These are phyloP conservation scores for Tenthredo notha DNA, from an alignment of 2,888 invertebrate genomes.

Conservation along the genomic window DNA sequence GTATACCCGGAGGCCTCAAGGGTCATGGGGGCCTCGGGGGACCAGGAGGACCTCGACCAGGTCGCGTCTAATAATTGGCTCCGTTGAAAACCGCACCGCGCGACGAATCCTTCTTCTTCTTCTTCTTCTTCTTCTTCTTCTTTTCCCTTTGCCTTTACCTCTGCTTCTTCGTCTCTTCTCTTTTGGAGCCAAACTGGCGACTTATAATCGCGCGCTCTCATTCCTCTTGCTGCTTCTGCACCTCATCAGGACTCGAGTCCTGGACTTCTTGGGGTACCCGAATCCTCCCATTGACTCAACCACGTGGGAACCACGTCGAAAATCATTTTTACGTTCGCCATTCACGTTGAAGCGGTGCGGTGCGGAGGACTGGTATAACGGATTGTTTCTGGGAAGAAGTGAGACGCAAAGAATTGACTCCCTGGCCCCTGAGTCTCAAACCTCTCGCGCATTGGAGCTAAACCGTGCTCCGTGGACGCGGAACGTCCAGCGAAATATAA, in stretches of 20 bases:
- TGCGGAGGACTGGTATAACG: conserved; percentile 70
- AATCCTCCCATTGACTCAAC: conserved; percentile 70
- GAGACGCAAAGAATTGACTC: conserved; percentile 53
- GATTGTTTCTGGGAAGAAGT: conserved; percentile 76
- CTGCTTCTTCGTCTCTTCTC: conserved; percentile 38
- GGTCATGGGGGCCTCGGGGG: conserved; percentile 50
- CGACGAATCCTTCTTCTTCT: conserved; percentile 73
- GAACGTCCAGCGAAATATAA: conserved; percentile 43
- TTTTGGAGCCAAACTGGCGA: conserved; percentile 41
- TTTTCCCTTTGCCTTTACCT: conserved; percentile 47
- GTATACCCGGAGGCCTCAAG: conserved; percentile 55
- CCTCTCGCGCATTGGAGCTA: conserved; percentile 11
- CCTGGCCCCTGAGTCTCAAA: not conserved
- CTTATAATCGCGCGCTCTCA: conserved; percentile 34
- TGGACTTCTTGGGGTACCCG: conserved; percentile 35
- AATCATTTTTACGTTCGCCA: conserved; percentile 68
- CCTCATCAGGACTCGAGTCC: not conserved
- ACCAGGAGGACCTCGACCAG: conserved; percentile 59
- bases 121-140: conserved; percentile 56
- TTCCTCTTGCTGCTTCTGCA: conserved; percentile 33
- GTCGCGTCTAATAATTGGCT: conserved; percentile 77
- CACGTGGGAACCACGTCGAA: conserved; percentile 73
- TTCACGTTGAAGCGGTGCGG: conserved; percentile 67
- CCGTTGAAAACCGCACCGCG: conserved; percentile 78
- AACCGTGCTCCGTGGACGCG: conserved; percentile 13